phyloP scores from a whole-genome alignment of 2,113 vertebrate genomes.

The Poeciliopsis occidentalis region DNA sequence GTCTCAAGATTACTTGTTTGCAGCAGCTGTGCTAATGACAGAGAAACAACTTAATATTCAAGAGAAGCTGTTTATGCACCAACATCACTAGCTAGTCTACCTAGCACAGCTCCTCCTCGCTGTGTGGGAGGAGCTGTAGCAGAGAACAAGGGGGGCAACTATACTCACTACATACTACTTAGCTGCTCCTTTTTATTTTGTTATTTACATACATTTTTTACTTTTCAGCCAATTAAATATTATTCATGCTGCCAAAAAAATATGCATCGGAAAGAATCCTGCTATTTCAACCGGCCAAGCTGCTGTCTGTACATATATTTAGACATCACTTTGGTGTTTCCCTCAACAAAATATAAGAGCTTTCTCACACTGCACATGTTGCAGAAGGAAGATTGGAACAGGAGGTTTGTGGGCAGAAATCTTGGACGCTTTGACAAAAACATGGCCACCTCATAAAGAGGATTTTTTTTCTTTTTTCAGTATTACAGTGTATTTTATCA shows the following conservation, averaged over 20 bases:
- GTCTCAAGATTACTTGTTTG: too few species aligned
- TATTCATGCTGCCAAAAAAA: not conserved
- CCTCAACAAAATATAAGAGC: not conserved
- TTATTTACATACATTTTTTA: not conserved
- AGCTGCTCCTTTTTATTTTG: not conserved
- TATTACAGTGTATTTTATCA: not conserved
- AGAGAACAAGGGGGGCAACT: too few species aligned
- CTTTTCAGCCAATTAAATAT: not conserved
- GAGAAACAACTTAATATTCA: too few species aligned
- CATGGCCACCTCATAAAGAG: not conserved
- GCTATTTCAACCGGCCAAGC: not conserved
- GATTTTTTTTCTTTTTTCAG: not conserved
- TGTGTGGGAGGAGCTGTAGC: too few species aligned
- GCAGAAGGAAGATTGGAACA: conserved; percentile 3
- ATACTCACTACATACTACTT: not conserved
- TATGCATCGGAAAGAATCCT: not conserved
- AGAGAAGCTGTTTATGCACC: too few species aligned
- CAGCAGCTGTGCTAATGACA: too few species aligned
- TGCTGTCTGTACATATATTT: conserved; percentile 2
- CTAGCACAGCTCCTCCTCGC: too few species aligned
- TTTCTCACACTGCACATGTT: conserved; percentile 22
- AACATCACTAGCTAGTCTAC: too few species aligned
- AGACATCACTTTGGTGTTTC: conserved; percentile 2
- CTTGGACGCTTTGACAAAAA: not conserved
- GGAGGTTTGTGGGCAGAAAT: not conserved